phyloP scores from a whole-genome alignment of 2,888 invertebrate species.

The Caradrina kadenii region DNA sequence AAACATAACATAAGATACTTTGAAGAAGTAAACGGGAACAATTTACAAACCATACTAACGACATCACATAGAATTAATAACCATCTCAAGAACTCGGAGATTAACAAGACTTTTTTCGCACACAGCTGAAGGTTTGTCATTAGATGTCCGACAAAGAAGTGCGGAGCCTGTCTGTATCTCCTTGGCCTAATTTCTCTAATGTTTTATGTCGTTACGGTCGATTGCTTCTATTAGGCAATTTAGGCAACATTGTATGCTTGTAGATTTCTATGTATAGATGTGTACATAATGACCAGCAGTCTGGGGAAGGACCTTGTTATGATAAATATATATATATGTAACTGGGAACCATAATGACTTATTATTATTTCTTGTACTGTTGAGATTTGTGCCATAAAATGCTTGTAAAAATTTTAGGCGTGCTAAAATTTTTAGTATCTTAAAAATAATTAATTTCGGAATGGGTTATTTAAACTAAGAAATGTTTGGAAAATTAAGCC shows the following conservation, averaged over 20 bases:
- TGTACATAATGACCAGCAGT: background rate
- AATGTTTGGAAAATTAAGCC: too few relatives aligned
- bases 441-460: too few relatives aligned
- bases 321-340: too few relatives aligned
- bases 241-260: background rate
- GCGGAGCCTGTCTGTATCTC: slow-evolving; percentile 6
- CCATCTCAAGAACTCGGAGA: background rate
- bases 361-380: too few relatives aligned
- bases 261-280: background rate
- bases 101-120: background rate
- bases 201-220: slow-evolving; percentile 17
- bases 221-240: slow-evolving; percentile 8
- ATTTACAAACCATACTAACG: background rate
- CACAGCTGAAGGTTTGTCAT: background rate
- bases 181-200: slow-evolving; percentile 43
- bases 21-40: background rate
- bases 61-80: slow-evolving; percentile 1
- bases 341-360: too few relatives aligned
- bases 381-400: too few relatives aligned
- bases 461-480: too few relatives aligned
- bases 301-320: background rate
- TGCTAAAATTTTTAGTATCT: too few relatives aligned
- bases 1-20: too few relatives aligned
- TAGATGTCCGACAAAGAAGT: slow-evolving; percentile 3
- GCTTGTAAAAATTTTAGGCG: too few relatives aligned